Evolutionary conservation across 1,140 invertebrate species (phyloP), one percentile per base, ranked within the genome.

Genomic region (Monochamus saltuarius): DNA sequence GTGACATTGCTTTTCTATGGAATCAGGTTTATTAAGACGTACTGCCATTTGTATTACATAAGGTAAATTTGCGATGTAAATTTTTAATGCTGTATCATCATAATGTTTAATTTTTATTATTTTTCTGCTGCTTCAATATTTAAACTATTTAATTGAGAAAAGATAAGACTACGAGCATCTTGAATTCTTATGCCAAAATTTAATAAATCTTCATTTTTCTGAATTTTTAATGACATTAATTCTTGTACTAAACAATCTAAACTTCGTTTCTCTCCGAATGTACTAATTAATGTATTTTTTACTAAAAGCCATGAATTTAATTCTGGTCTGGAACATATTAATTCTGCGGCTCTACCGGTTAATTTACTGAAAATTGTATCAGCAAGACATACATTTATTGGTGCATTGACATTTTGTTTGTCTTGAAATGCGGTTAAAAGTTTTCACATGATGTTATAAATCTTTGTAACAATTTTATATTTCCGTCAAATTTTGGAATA

Each of bases 241-340:
- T 64, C 65, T 54, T 64, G 61, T 50, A 50, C 45, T n/a, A 67
- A 22, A 39, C 65, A 67, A 54, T 67, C 65, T 43, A 64, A 11
- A 35, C 39, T 57, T 57, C 62, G 43, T 50, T 67, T 57, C 46
- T 64, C 62, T 8, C 40, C 35, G 50, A 64, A 64, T n/a, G 49
- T 64, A 9, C 43, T 8, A 40, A 17, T 60, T 42, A 66, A 13
- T 4, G 50, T 57, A 10, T 64, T 45, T 61, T 64, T 61, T 13
- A 64, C 42, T 10, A 16, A 37, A 3, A 34, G 13, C 58, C 62
- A 67, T 4, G 46, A 46, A 37, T 51, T 64, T 56, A 64, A 45
- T 43, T 64, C 65, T 2, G 40, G 46, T 56, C 61, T 38, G 29
- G 45, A 51, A 38, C 34, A 43, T 42, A 66, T 66, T 40, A 66